Evolutionary conservation across 2,888 invertebrate genomes (phyloP).

Genomic region (Mactromeris polynyma): DNA sequence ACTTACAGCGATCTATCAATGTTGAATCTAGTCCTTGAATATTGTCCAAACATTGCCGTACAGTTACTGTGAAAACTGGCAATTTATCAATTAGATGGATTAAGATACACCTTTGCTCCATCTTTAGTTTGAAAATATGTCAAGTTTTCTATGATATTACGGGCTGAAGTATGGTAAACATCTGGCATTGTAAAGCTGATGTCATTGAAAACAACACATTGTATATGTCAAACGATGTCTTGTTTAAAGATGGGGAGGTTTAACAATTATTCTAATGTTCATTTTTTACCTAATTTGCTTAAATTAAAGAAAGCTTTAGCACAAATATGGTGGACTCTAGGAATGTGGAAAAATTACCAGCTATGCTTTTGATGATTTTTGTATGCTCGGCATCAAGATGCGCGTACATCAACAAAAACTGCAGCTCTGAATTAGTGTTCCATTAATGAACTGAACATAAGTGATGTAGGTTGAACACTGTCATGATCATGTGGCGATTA

Average conservation of each 20-base stretch:
- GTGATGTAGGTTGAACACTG: no score
- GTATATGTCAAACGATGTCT: background rate
- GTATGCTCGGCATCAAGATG: no score
- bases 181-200: background rate
- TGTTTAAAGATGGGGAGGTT: background rate
- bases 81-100: slow-evolving; percentile 12
- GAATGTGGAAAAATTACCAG: no score
- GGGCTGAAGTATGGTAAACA: background rate
- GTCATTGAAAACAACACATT: background rate
- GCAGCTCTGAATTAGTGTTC: no score
- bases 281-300: no score
- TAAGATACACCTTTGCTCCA: background rate
- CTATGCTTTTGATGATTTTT: no score
- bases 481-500: no score
- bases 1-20: slow-evolving; percentile 6
- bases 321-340: no score
- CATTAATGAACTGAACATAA: no score
- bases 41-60: background rate
- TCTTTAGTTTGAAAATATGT: background rate
- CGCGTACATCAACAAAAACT: no score
- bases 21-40: background rate
- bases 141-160: background rate
- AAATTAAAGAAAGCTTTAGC: no score
- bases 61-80: background rate
- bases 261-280: background rate